Percentiles rank a stretch among this genome's conserved stretches.
Conservation (phyloP, 2,888 invertebrate genomes). For the Dione vanillae region DNA sequence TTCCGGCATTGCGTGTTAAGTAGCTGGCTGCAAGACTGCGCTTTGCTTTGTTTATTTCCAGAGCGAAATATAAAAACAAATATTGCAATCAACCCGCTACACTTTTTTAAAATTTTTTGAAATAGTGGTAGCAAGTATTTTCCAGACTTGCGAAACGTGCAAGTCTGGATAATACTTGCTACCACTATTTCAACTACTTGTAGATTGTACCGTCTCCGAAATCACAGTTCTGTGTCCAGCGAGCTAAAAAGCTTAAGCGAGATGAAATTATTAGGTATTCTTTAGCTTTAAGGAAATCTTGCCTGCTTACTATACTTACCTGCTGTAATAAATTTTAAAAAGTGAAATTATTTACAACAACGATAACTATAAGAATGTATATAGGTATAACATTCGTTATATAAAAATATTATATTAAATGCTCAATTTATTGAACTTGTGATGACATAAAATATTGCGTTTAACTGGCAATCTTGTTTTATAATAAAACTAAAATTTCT, state of each 20-base stretch:
- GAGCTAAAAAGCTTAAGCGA: too few relatives aligned
- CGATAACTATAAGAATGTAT: neutral
- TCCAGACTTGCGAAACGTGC: neutral
- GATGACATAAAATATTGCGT: neutral
- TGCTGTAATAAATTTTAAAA: neutral
- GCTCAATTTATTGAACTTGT: neutral
- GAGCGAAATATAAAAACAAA: too few relatives aligned
- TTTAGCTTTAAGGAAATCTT: too few relatives aligned
- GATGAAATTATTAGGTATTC: too few relatives aligned
- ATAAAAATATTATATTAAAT: neutral
- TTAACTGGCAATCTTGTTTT: neutral
- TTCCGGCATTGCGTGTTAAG: too few relatives aligned
- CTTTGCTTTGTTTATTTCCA: neutral
- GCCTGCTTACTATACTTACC: too few relatives aligned
- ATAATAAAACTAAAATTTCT: neutral
- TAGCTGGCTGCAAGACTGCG: too few relatives aligned
- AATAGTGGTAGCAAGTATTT: too few relatives aligned
- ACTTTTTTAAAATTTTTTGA: too few relatives aligned
- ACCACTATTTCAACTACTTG: too few relatives aligned
- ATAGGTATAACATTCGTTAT: too few relatives aligned
- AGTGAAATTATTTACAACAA: neutral
- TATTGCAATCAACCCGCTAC: too few relatives aligned
- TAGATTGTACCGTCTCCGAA: conserved; percentile 1
- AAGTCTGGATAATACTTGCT: neutral
- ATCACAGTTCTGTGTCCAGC: neutral